Base-by-base conservation (phyloP, 2,797 vertebrate species). In the Salarias fasciatus region DNA sequence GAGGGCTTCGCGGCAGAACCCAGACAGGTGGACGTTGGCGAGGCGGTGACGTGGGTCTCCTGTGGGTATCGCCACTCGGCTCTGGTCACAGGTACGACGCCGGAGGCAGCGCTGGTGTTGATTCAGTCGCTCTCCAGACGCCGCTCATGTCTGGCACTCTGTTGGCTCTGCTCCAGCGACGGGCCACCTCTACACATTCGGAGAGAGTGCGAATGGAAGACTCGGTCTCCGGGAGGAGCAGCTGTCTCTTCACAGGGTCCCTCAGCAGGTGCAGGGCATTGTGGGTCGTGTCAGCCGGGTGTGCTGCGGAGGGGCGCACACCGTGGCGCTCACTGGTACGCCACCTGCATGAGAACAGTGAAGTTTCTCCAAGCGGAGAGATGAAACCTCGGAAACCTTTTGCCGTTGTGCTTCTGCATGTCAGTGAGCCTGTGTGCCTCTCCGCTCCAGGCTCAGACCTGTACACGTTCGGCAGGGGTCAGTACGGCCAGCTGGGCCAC, bases 1-100 rank as follows among this genome's bases (percentile, higher is more conserved):
- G 66, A 91, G 74, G 47, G 50, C 47, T 92, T 64, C 75, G 79
- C 90, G 28, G 80, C 64, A 57, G 63, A 93, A 24, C 96, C 96
- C 66, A 90, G 83, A 74, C 89, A 93, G 86, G 86, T 98, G 63
- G 80, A 86, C 8, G 49, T 94, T 53, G 94, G 92, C 38, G 93
- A 94, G 61, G 83, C 91, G 0, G 76, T 96, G 67, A 84, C 82
- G 1, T 96, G 92, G 91, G 86, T 96, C 66, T 96, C 95, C 71
- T 97, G 95, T 88, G 96, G 95, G 46, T 92, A 92, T 83, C 93
- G 94, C 53, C 96, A 97, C 85, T 96, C 95, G 64, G 96, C 95
- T 41, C 92, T 97, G 66, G 86, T 97, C 88, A 91, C 90, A 84
- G 88, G 89, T 91, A 86, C 24, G 37, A 1, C 6, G 13, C 44